Evolutionary conservation across 2,113 vertebrate genomes (phyloP).

Genomic region (Dolichallabes microphthalmus): DNA sequence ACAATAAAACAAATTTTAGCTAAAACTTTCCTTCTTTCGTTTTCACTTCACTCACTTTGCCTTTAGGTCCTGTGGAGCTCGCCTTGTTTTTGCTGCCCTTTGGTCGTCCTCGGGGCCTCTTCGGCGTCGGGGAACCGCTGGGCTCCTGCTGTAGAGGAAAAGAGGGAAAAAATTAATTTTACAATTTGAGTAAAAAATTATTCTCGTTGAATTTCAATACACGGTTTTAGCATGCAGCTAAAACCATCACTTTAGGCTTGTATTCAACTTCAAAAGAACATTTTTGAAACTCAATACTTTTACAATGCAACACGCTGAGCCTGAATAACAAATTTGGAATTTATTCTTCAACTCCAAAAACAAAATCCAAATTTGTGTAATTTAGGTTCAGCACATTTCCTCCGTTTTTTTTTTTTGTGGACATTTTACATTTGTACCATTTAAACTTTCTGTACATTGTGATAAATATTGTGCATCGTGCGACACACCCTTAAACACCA

Average conservation of each 20-base stretch:
- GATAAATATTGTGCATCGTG: neutral
- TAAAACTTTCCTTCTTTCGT: too few species aligned
- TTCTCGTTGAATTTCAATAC: too few species aligned
- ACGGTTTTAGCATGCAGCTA: neutral
- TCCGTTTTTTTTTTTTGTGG: too few species aligned
- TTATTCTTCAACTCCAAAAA: too few species aligned
- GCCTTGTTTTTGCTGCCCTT: slow-evolving; percentile 96
- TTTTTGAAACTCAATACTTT: neutral
- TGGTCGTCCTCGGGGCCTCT: slow-evolving; percentile 90
- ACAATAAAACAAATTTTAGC: too few species aligned
- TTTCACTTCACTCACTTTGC: slow-evolving; percentile 74
- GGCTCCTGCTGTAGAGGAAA: slow-evolving; percentile 76
- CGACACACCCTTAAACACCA: neutral
- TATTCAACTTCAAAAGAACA: neutral
- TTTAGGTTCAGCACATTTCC: too few species aligned
- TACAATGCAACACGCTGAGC: too few species aligned
- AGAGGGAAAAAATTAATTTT: neutral
- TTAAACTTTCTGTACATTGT: too few species aligned
- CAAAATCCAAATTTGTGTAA: too few species aligned
- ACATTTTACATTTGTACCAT: too few species aligned
- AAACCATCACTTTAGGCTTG: neutral
- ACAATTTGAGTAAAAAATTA: neutral
- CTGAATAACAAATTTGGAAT: too few species aligned
- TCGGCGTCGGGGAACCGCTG: slow-evolving; percentile 88
- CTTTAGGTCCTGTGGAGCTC: slow-evolving; percentile 69